Conservation (phyloP, 1,140 invertebrate genomes). For the Protaetia brevitarsis region DNA sequence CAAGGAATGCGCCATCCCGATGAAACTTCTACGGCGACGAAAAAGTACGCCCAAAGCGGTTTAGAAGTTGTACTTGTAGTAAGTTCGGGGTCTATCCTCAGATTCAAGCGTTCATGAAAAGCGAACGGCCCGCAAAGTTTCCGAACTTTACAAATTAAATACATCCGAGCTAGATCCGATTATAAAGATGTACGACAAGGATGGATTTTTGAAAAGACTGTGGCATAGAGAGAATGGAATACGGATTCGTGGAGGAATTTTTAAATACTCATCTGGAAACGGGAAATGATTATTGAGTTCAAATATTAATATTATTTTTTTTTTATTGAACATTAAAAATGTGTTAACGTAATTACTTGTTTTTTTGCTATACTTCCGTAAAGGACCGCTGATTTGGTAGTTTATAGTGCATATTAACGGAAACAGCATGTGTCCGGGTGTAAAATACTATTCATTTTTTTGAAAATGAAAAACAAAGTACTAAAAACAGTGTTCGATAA, state of each 20-base stretch:
- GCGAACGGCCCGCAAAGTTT: conserved; percentile 79
- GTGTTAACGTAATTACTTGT: neutral
- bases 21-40: conserved; percentile 59
- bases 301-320: conserved; percentile 53
- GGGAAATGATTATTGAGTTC: conserved; percentile 58
- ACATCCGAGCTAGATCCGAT: conserved; percentile 88
- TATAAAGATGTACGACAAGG: conserved; percentile 83
- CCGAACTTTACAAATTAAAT: conserved; percentile 85
- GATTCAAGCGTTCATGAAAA: conserved; percentile 93
- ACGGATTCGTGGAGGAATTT: conserved; percentile 96
- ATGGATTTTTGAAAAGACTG: conserved; percentile 75
- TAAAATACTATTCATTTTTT: too few species aligned
- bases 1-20: conserved; percentile 67
- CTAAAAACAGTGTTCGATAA: too few species aligned
- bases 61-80: conserved; percentile 89
- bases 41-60: conserved; percentile 81
- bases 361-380: too few species aligned
- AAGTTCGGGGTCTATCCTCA: conserved; percentile 95
- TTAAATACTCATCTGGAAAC: conserved; percentile 76
- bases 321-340: neutral
- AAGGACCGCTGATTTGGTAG: too few species aligned
- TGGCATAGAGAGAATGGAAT: conserved; percentile 96
- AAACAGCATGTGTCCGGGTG: too few species aligned
- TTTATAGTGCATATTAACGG: too few species aligned
- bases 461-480: too few species aligned